Evolutionary conservation across 1,140 invertebrate species (phyloP).

Genomic region (Bombus pascuorum): DNA sequence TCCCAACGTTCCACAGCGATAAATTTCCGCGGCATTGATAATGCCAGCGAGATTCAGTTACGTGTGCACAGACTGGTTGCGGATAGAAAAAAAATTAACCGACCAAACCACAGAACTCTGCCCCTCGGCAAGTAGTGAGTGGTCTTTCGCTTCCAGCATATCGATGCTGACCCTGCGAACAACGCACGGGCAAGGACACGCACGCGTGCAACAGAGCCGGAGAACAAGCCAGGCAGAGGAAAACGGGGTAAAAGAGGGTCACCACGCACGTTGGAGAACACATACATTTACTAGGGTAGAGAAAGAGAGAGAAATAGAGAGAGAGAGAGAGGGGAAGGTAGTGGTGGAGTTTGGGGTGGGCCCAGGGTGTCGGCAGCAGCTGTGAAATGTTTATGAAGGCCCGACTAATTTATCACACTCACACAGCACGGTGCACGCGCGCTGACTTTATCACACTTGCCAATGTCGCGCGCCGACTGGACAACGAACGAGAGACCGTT

Average conservation of each 20-base stretch:
- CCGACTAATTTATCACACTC: conserved; percentile 80
- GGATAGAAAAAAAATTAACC: conserved; percentile 54
- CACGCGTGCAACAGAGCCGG: background rate
- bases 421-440: conserved; percentile 53
- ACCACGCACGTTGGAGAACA: conserved; percentile 1
- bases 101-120: conserved; percentile 46
- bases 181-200: conserved; percentile 8
- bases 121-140: conserved; percentile 61
- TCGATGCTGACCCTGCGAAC: background rate
- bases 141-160: conserved; percentile 5
- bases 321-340: background rate
- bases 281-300: background rate
- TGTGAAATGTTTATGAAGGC: conserved; percentile 82
- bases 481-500: conserved; percentile 1
- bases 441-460: conserved; percentile 62
- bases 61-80: background rate
- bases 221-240: no score
- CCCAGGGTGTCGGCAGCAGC: conserved; percentile 75
- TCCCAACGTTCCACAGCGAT: conserved; percentile 13
- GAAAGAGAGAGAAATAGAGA: no score
- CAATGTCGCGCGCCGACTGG: conserved; percentile 32
- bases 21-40: conserved; percentile 54
- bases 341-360: conserved; percentile 52
- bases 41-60: conserved; percentile 50
- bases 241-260: conserved; percentile 12